A percentile compares a stretch with the other conserved stretches of the same genome.
Evolutionary conservation across 2,113 vertebrate species (phyloP).

Genomic region (Ictalurus furcatus): DNA sequence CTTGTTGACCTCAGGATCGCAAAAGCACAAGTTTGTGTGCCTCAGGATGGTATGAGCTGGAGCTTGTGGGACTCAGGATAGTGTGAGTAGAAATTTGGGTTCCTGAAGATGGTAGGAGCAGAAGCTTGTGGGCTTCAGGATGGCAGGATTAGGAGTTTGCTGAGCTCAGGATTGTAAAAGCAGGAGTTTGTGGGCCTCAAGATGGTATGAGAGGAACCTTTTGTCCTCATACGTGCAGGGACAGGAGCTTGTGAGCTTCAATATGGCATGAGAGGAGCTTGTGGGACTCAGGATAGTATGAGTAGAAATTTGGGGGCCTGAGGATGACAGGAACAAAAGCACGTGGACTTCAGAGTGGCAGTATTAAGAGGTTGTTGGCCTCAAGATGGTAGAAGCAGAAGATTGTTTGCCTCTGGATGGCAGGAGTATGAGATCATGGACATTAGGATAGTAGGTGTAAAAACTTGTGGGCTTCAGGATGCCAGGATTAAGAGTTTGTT

Average conservation of each 20-base stretch:
- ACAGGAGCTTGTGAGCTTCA: background rate
- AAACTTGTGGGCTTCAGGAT: background rate
- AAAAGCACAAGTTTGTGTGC: no score
- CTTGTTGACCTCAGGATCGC: no score
- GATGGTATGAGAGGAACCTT: no score
- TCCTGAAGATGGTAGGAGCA: no score
- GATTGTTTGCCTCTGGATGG: background rate
- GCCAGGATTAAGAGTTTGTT: no score
- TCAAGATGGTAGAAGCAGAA: background rate
- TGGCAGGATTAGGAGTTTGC: background rate
- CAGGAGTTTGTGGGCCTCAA: background rate
- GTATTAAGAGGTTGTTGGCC: background rate
- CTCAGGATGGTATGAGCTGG: background rate
- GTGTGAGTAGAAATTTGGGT: background rate
- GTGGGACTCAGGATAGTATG: background rate
- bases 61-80: no score
- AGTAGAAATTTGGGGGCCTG: background rate
- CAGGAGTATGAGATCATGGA: background rate
- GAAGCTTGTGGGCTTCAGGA: background rate
- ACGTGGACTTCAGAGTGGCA: background rate
- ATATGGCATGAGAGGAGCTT: background rate
- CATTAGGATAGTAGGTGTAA: background rate
- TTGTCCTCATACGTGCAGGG: no score
- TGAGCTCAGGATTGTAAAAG: no score
- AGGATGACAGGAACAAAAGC: background rate